Evolutionary conservation across 2,888 invertebrate species (phyloP).

Genomic region (Lasioglossum marginatum): DNA sequence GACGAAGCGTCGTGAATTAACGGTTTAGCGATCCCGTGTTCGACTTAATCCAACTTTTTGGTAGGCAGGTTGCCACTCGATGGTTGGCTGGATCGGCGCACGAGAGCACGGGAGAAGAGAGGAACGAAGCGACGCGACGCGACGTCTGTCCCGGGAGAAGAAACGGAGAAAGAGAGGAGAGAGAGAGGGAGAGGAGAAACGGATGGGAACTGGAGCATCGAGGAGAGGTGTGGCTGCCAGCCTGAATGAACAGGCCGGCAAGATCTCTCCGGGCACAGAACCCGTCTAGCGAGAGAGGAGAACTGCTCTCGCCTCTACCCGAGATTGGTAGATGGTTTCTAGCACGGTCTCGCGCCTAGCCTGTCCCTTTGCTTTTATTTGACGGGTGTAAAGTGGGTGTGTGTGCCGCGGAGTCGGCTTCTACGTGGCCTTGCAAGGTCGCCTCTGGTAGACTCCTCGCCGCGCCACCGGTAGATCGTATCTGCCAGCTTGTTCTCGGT

Average conservation of each 20-base stretch:
- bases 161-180: slow-evolving; percentile 25
- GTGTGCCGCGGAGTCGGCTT: slow-evolving; percentile 58
- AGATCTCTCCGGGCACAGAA: slow-evolving; percentile 3
- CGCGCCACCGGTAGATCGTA: slow-evolving; percentile 45
- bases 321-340: slow-evolving; percentile 41
- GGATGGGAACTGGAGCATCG: slow-evolving; percentile 70
- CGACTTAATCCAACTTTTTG: slow-evolving; percentile 13
- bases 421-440: slow-evolving; percentile 74
- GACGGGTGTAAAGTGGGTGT: slow-evolving; percentile 61
- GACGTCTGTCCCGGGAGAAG: background rate
- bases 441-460: slow-evolving; percentile 32
- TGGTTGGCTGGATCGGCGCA: background rate
- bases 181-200: background rate
- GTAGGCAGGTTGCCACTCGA: no score
- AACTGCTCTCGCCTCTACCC: slow-evolving; percentile 43
- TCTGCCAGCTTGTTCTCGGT: background rate
- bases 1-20: slow-evolving; percentile 6
- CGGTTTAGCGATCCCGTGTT: slow-evolving; percentile 14
- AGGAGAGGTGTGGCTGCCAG: slow-evolving; percentile 61
- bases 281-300: slow-evolving; percentile 52
- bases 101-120: background rate
- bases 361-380: slow-evolving; percentile 60
- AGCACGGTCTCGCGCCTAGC: slow-evolving; percentile 40
- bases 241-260: slow-evolving; percentile 50
- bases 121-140: background rate